phyloP scores from a whole-genome alignment of 2,113 vertebrate genomes.

The Sminthopsis crassicaudata region DNA sequence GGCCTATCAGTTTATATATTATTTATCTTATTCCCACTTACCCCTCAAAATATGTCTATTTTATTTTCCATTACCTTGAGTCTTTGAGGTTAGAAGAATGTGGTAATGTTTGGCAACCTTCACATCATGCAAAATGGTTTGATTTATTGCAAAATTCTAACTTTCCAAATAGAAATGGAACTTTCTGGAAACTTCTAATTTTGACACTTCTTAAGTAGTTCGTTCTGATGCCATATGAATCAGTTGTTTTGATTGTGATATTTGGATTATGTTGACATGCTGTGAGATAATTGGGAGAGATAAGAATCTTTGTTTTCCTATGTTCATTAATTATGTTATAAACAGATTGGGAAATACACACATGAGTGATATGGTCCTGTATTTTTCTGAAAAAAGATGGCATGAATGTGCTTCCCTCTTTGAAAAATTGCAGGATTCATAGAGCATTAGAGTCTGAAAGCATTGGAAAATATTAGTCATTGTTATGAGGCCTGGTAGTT shows the following conservation, averaged over 20 bases:
- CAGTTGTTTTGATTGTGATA: background rate
- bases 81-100: background rate
- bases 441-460: background rate
- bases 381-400: background rate
- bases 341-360: background rate
- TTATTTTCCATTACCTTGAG: background rate
- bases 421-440: background rate
- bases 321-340: background rate
- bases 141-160: background rate
- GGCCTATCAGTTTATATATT: background rate
- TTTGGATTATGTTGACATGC: background rate
- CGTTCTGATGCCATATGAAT: background rate
- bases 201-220: background rate
- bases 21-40: background rate
- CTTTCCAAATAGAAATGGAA: background rate
- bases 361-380: background rate
- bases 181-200: background rate
- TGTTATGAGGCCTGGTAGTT: background rate
- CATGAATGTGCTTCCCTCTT: background rate
- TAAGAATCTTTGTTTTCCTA: background rate
- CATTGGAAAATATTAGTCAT: background rate
- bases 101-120: background rate
- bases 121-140: background rate
- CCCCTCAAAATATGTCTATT: background rate
- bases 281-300: background rate